Conservation (phyloP, 2,888 invertebrate species). For the Andrena bicolor region DNA sequence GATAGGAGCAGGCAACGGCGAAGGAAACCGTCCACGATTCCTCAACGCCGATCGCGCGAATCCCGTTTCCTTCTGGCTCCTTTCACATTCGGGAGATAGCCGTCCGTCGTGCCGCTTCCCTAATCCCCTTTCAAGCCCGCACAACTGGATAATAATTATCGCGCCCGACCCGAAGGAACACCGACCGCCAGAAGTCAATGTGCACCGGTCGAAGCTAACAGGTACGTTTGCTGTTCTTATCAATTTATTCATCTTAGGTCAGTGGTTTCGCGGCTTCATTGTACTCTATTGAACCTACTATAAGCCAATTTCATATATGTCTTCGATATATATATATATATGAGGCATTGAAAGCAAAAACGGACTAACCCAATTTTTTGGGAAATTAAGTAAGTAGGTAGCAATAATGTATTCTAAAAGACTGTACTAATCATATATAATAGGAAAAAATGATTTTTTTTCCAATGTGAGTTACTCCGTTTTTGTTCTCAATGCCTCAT, state of each 20-base stretch:
- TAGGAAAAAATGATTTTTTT: too few species aligned
- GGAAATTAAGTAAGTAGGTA: too few species aligned
- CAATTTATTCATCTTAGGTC: background rate
- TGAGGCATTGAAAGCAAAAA: too few species aligned
- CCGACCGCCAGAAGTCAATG: background rate
- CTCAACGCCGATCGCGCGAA: slow-evolving; percentile 24
- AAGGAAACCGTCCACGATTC: slow-evolving; percentile 28
- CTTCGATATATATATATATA: too few species aligned
- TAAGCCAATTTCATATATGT: background rate
- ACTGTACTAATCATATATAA: too few species aligned
- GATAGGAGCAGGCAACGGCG: slow-evolving; percentile 28
- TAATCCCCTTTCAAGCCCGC: slow-evolving; percentile 36
- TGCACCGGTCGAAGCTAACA: slow-evolving; percentile 8
- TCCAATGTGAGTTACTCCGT: too few species aligned
- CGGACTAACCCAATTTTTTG: too few species aligned
- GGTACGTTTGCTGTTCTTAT: slow-evolving; percentile 18
- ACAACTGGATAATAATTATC: slow-evolving; percentile 61
- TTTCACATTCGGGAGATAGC: background rate
- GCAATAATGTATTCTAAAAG: too few species aligned
- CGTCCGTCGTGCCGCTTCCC: slow-evolving; percentile 8
- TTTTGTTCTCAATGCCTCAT: too few species aligned
- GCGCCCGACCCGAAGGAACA: background rate
- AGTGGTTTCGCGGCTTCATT: background rate
- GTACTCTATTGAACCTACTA: background rate
- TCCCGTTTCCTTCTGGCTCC: slow-evolving; percentile 23